Conservation (phyloP, 2,797 vertebrate genomes). For the Eulemur albifrons region DNA sequence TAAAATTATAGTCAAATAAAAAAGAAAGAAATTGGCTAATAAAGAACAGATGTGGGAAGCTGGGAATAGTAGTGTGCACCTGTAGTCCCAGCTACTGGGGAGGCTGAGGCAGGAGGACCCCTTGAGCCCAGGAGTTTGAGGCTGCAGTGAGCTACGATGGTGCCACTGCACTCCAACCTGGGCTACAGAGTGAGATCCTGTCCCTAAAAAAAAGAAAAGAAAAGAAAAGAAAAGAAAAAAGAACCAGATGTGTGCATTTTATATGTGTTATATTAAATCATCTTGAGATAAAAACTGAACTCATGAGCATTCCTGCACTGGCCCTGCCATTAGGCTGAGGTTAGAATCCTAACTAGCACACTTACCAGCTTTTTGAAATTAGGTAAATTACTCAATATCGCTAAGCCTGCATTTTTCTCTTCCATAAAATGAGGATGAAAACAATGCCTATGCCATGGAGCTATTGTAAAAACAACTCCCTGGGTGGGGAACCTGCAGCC, state of each 20-base stretch:
- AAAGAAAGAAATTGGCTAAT: neutral
- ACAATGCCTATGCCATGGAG: neutral
- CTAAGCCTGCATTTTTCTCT: slow-evolving; percentile 1
- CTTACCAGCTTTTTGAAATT: neutral
- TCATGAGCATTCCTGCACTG: neutral
- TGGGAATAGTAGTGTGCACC: neutral
- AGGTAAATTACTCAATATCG: neutral
- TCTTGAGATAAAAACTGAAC: neutral
- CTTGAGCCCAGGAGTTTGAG: neutral
- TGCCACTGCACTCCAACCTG: neutral
- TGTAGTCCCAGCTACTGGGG: neutral
- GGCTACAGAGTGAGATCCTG: neutral
- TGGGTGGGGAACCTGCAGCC: neutral
- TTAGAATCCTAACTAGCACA: neutral
- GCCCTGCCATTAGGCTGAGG: neutral
- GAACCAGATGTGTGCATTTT: neutral
- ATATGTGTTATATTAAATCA: neutral
- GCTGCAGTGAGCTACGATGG: neutral
- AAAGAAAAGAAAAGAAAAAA: no score
- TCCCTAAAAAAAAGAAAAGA: neutral
- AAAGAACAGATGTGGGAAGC: neutral
- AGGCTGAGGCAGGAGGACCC: neutral
- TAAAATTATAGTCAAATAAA: neutral
- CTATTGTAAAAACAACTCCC: neutral
- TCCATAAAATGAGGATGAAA: neutral